Percentiles rank a stretch among this genome's conserved stretches.
phyloP scores from a whole-genome alignment of 2,113 vertebrate genomes.

The Crocuta crocuta region DNA sequence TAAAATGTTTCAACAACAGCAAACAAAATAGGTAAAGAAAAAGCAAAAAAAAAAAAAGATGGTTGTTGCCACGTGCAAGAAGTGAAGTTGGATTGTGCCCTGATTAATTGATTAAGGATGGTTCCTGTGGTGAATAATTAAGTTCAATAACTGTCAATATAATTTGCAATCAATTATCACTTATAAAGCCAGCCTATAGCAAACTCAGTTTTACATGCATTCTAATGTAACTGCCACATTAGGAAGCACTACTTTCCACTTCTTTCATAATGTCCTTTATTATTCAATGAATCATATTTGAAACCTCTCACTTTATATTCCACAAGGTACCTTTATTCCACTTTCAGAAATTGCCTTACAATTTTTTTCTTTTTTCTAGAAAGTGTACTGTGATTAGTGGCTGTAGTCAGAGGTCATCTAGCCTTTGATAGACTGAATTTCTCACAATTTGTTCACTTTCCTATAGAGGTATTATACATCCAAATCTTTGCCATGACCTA shows the following conservation, averaged over 20 bases:
- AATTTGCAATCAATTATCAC: conserved; percentile 83
- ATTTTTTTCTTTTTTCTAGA: background rate
- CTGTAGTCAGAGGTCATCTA: conserved; percentile 8
- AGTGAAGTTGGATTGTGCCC: conserved; percentile 77
- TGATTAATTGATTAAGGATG: conserved; percentile 84
- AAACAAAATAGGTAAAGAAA: conserved; percentile 76
- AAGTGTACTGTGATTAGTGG: conserved; percentile 27
- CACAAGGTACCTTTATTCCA: background rate
- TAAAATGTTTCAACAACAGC: conserved; percentile 80
- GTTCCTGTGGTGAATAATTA: conserved; percentile 83
- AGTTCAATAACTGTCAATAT: conserved; percentile 84
- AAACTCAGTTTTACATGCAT: conserved; percentile 68
- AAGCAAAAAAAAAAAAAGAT: conserved; percentile 52
- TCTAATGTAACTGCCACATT: conserved; percentile 20
- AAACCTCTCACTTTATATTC: background rate
- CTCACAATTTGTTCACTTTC: background rate
- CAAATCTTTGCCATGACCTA: background rate
- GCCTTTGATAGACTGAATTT: background rate
- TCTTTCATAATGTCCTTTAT: conserved; percentile 50
- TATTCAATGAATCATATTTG: conserved; percentile 35
- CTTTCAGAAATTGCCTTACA: conserved; percentile 52
- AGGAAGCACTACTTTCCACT: conserved; percentile 31
- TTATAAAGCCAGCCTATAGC: conserved; percentile 79
- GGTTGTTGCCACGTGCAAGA: conserved; percentile 64
- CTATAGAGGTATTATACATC: background rate